Evolutionary conservation across 2,888 invertebrate genomes (phyloP).

Genomic region (Bhutanitis thaidina): DNA sequence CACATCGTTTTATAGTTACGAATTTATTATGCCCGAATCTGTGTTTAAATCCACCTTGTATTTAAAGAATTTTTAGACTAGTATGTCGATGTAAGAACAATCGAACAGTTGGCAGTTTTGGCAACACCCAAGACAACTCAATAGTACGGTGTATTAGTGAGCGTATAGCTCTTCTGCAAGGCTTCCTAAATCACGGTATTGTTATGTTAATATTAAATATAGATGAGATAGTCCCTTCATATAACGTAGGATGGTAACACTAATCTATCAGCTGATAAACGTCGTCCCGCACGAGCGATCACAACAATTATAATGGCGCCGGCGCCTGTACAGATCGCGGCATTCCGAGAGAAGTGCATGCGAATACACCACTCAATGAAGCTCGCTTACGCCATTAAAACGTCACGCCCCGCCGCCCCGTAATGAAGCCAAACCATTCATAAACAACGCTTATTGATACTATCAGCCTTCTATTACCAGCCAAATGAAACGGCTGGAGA

Average conservation of each 20-base stretch:
- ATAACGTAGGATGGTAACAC: not conserved
- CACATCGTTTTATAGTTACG: too few species aligned
- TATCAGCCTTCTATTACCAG: conserved; percentile 47
- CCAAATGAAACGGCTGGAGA: conserved; percentile 35
- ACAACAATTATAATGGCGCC: conserved; percentile 30
- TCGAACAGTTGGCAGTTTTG: too few species aligned
- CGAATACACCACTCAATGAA: conserved; percentile 50
- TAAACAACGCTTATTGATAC: conserved; percentile 61
- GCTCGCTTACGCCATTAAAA: conserved; percentile 46
- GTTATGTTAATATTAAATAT: too few species aligned
- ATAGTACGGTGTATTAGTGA: too few species aligned
- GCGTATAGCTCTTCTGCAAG: too few species aligned
- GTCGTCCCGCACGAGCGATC: conserved; percentile 4
- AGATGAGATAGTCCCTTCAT: too few species aligned
- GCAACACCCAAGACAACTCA: too few species aligned
- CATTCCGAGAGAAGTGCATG: conserved; percentile 58
- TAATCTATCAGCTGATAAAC: not conserved
- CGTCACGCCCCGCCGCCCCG: conserved; percentile 57
- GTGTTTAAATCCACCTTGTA: too few species aligned
- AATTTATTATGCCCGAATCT: too few species aligned
- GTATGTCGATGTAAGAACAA: too few species aligned
- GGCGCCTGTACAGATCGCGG: conserved; percentile 31
- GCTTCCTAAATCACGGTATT: too few species aligned
- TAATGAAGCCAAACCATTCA: conserved; percentile 66
- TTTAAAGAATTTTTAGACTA: too few species aligned